Base-by-base conservation (phyloP, 2,113 vertebrate genomes). In the Diadophis punctatus region DNA sequence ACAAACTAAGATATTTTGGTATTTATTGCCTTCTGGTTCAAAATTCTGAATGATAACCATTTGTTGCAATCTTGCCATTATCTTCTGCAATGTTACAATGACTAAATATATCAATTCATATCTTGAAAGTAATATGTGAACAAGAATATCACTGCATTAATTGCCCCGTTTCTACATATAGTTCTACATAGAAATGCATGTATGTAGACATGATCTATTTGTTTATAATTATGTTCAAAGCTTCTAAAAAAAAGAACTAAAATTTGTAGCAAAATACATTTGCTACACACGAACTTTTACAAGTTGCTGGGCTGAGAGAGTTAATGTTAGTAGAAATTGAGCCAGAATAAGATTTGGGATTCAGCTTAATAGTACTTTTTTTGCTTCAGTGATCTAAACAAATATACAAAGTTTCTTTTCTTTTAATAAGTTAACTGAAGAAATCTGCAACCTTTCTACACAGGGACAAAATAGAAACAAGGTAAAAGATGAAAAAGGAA, bases 391-490 rank as follows among this genome's bases (percentile, higher is more conserved):
- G 96, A 97, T 97, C 96, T 96, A 97, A 0, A 89, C 86, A 93
- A 90, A 39, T 53, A 52, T 63, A 86, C 43, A 43, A 92, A 86
- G 93, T 97, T 96, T 97, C 95, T 87, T 11, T 96, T 39, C 96
- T 95, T 96, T 97, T 95, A 97, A 98, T 97, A 98, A 98, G 96
- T 97, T 98, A 98, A 97, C 96, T 96, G 95, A 96, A 97, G 95
- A 96, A 95, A 92, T 96, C 95, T 95, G 95, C 94, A 96, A 94
- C 93, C 96, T 97, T 96, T 97, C 94, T 95, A 97, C 96, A 97
- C 96, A 97, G 96, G 97, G 96, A 97, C 93, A 97, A 95, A 95
- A 93, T 96, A 48, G 96, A 97, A 95, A 94, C 97, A 97, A 96
- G 58, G 96, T 96, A 96, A 96, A 97, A 97, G 95, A 97, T 95